Conservation (phyloP, 2,888 invertebrate species). For the Elmis aenea region DNA sequence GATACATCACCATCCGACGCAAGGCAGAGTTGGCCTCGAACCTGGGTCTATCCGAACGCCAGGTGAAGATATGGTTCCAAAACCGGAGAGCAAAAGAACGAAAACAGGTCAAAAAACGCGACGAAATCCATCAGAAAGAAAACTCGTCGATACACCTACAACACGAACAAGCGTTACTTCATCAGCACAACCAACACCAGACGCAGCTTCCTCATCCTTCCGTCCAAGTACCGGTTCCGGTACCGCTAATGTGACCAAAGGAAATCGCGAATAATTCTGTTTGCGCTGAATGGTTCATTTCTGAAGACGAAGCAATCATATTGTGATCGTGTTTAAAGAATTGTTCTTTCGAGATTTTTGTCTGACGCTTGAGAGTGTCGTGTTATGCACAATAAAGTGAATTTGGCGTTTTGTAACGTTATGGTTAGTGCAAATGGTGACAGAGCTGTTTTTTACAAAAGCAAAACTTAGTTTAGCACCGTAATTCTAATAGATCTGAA, state of each 20-base stretch:
- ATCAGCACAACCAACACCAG: slow-evolving; percentile 24
- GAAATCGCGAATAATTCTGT: too few species aligned
- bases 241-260: slow-evolving; percentile 52
- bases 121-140: slow-evolving; percentile 33
- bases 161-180: slow-evolving; percentile 35
- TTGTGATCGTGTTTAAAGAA: slow-evolving; percentile 22
- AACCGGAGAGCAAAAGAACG: slow-evolving; percentile 88
- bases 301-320: slow-evolving; percentile 18
- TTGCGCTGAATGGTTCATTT: slow-evolving; percentile 18
- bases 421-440: too few species aligned
- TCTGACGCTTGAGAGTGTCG: too few species aligned
- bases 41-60: slow-evolving; percentile 83
- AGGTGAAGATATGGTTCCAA: slow-evolving; percentile 75
- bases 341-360: background rate
- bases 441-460: too few species aligned
- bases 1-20: slow-evolving; percentile 91
- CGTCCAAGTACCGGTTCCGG: slow-evolving; percentile 25
- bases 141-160: slow-evolving; percentile 31
- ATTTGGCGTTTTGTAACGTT: too few species aligned
- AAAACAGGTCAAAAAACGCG: slow-evolving; percentile 54
- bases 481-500: too few species aligned
- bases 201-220: slow-evolving; percentile 36
- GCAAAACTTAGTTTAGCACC: too few species aligned
- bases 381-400: too few species aligned
- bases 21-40: slow-evolving; percentile 87